A percentile compares a stretch with the other conserved stretches of the same genome.
Conservation (phyloP, 2,888 invertebrate species). For the Platerodrilus igneus region DNA sequence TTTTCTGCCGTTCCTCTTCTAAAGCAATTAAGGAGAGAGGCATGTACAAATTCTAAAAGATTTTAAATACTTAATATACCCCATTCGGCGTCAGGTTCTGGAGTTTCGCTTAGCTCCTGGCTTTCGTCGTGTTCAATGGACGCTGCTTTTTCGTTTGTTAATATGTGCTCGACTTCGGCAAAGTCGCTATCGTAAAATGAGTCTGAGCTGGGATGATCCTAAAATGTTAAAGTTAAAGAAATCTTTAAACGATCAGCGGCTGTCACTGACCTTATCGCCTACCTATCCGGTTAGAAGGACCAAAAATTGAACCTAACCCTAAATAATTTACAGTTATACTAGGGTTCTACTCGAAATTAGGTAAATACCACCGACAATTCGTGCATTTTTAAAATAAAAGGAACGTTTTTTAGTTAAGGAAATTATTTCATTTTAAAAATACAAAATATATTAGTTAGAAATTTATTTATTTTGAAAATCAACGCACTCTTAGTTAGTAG, state of each 20-base stretch:
- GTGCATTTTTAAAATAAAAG: too few relatives aligned
- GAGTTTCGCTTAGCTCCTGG: conserved; percentile 58
- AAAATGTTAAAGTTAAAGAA: too few relatives aligned
- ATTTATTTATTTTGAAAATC: too few relatives aligned
- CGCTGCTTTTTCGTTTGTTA: conserved; percentile 37
- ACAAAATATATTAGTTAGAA: too few relatives aligned
- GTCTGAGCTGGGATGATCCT: conserved; percentile 84
- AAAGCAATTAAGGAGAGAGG: conserved; percentile 52
- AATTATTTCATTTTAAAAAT: too few relatives aligned
- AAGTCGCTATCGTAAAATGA: conserved; percentile 88
- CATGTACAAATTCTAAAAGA: conserved; percentile 9
- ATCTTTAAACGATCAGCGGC: background rate
- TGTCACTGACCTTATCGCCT: background rate
- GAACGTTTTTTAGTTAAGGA: too few relatives aligned
- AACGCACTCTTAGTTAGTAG: too few relatives aligned
- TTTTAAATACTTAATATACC: conserved; percentile 44
- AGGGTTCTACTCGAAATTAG: too few relatives aligned
- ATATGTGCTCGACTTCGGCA: conserved; percentile 59
- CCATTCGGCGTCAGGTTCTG: conserved; percentile 65
- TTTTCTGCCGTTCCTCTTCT: conserved; percentile 68
- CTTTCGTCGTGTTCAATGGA: conserved; percentile 45
- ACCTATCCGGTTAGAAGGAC: too few relatives aligned
- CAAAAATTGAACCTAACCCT: too few relatives aligned
- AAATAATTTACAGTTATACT: too few relatives aligned
- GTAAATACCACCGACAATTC: too few relatives aligned